These are phyloP conservation scores for Lindbergichthys nudifrons DNA, from an alignment of 2,797 vertebrate genomes.

Conservation along the genomic window DNA sequence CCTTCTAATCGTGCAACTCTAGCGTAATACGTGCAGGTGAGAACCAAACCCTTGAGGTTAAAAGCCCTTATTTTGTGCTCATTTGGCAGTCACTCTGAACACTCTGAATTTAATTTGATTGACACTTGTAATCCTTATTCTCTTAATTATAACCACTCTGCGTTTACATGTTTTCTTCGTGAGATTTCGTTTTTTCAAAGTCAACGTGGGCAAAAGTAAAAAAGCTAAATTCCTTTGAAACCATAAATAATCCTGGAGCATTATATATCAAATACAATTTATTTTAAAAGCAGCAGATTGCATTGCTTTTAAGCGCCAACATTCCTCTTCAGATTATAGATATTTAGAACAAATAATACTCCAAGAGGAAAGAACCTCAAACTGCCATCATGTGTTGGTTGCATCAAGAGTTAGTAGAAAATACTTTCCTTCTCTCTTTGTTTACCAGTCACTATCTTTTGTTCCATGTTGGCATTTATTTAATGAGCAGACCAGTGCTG, in stretches of 20 bases:
- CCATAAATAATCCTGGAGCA: conserved; percentile 54
- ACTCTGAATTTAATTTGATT: conserved; percentile 9
- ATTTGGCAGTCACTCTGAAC: background rate
- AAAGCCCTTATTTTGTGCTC: background rate
- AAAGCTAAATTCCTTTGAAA: conserved; percentile 58
- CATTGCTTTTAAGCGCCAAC: conserved; percentile 50
- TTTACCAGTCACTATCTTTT: conserved; percentile 41
- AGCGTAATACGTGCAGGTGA: conserved; percentile 30
- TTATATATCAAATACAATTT: conserved; percentile 50
- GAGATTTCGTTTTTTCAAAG: conserved; percentile 13
- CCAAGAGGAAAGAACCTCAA: conserved; percentile 48
- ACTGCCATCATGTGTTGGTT: conserved; percentile 49
- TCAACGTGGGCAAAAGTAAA: conserved; percentile 21
- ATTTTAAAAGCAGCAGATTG: conserved; percentile 45
- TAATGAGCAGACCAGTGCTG: conserved; percentile 65
- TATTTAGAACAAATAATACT: conserved; percentile 56
- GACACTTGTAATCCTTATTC: background rate
- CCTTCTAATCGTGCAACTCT: conserved; percentile 10
- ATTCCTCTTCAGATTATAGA: conserved; percentile 64
- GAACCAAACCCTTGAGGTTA: conserved; percentile 18
- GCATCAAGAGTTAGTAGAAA: conserved; percentile 25
- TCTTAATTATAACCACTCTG: background rate
- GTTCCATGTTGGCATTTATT: conserved; percentile 60
- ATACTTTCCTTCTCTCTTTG: conserved; percentile 29
- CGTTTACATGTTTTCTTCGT: conserved; percentile 4